Base-by-base conservation (phyloP, 2,888 invertebrate genomes). In the Xylocampa areola region DNA sequence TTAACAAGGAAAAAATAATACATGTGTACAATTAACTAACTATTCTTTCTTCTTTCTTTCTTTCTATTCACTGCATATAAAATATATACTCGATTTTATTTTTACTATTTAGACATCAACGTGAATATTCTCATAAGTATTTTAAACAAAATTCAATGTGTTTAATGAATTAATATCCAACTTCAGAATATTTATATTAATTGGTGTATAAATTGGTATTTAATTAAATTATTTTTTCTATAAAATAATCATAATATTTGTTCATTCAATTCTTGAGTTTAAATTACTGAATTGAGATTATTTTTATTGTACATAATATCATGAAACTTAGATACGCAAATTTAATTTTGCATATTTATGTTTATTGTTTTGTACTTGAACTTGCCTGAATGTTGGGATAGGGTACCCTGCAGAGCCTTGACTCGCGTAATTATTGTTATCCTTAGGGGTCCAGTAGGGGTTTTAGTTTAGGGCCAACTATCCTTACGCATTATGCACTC, bases 361-460 rank as follows among this genome's bases (percentile, higher is more conserved):
- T 78, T 82, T 80, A 10, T 25, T 11, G 51, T 61, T 67, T 61
- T 65, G 43, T 59, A 73, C 58, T 66, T 81, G 74, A 85, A 89
- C 91, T 96, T 97, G 97, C 98, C 98, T 98, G 98, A 97, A 98
- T 98, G 98, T 98, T 98, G 98, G 98, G 98, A 98, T 98, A 97
- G 98, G 98, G 98, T 98, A 97, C 97, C 97, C 97, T 97, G 97
- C 90, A 90, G 91, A 93, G 92, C 91, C 93, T 89, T 89, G 84
- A 91, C 92, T 84, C 89, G 89, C 89, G 86, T 67, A 57, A 50
- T 35, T 64, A 58, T 63, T 68, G 54, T 49, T 23, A 65, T 52
- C 50, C 54, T 25, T 64, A 73, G 72, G 76, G 70, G 80, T 76
- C n/a, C 49, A 73, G 78, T 86, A 86, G 87, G 86, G 83, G 76